A percentile compares a stretch with the other conserved stretches of the same genome.
Evolutionary conservation across 2,888 invertebrate genomes (phyloP).

Genomic region (Tolmerus cingulatus): DNA sequence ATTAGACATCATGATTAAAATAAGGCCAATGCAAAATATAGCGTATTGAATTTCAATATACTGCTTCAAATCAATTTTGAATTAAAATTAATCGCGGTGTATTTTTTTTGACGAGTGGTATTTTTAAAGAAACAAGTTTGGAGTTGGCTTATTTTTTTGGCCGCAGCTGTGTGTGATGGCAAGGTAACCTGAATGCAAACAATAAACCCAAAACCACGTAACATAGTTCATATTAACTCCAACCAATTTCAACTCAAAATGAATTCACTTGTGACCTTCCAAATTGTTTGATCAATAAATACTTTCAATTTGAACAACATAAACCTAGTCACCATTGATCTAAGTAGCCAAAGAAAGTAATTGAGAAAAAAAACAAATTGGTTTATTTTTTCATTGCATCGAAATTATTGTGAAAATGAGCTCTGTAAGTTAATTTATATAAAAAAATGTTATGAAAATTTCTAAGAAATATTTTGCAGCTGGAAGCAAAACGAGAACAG

Average conservation of each 20-base stretch:
- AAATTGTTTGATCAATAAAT: not conserved
- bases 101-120: no score
- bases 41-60: no score
- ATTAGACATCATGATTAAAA: no score
- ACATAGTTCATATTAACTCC: not conserved
- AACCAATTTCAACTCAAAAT: not conserved
- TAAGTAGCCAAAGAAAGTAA: not conserved
- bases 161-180: not conserved
- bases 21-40: no score
- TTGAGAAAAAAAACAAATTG: not conserved
- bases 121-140: no score
- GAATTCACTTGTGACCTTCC: not conserved
- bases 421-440: constrained; percentile 54
- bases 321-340: no score
- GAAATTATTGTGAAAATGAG: constrained; percentile 53
- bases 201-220: not conserved
- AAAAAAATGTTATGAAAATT: not conserved
- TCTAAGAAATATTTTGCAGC: constrained; percentile 51
- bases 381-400: no score
- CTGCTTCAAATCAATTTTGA: no score
- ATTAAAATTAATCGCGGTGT: no score
- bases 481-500: constrained; percentile 63
- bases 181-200: not conserved
- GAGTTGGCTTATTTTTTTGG: no score
- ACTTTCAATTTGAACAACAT: no score